Conservation (phyloP, 1,140 invertebrate genomes). For the Episyrphus balteatus region DNA sequence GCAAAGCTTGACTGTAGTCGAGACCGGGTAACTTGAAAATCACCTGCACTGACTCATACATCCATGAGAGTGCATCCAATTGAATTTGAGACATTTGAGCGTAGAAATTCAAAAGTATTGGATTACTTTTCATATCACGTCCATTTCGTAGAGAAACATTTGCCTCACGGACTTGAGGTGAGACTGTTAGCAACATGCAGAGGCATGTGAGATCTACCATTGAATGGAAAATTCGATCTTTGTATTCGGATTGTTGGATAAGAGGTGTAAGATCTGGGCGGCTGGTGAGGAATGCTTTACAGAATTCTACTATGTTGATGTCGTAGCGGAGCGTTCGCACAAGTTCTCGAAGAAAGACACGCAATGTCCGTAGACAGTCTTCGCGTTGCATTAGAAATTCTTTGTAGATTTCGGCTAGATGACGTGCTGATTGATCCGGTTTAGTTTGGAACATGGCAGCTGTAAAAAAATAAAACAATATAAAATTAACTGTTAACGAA, state of each 20-base stretch:
- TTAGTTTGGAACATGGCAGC: conserved; percentile 75
- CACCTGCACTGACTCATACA: conserved; percentile 66
- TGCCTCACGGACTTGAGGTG: conserved; percentile 65
- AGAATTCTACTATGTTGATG: conserved; percentile 61
- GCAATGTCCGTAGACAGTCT: conserved; percentile 76
- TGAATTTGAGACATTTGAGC: conserved; percentile 66
- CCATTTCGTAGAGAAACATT: conserved; percentile 25
- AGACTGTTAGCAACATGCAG: conserved; percentile 70
- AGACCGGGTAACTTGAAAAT: conserved; percentile 58
- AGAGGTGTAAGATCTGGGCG: conserved; percentile 42
- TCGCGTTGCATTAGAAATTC: conserved; percentile 81
- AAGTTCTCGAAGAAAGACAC: conserved; percentile 72
- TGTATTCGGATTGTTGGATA: conserved; percentile 50
- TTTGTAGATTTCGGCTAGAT: conserved; percentile 71
- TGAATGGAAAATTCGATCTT: conserved; percentile 71
- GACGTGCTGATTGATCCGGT: conserved; percentile 60
- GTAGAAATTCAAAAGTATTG: conserved; percentile 50
- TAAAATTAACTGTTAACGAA: too few species aligned
- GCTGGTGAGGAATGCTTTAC: conserved; percentile 55
- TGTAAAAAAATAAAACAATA: conserved; percentile 27
- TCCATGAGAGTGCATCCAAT: conserved; percentile 71
- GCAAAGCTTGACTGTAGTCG: conserved; percentile 68
- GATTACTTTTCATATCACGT: conserved; percentile 24
- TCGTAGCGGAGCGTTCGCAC: conserved; percentile 71
- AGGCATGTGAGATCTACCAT: conserved; percentile 77